Evolutionary conservation across 2,888 invertebrate species (phyloP).

Genomic region (Drosophila fulvimacula): DNA sequence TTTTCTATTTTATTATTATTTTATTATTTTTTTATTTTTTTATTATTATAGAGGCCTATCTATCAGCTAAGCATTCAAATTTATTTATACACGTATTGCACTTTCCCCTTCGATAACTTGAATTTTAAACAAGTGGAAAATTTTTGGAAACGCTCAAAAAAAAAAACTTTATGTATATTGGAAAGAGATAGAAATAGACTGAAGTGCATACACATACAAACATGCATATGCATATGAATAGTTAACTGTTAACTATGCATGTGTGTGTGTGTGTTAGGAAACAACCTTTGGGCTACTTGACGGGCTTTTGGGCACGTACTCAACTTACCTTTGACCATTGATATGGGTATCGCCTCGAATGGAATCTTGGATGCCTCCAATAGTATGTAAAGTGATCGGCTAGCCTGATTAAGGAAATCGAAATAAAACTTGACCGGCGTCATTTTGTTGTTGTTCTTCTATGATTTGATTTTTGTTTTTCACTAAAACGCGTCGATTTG

Average conservation of each 20-base stretch:
- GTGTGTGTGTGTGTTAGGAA: conserved; percentile 1
- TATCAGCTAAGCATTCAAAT: conserved; percentile 1
- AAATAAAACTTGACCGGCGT: conserved; percentile 88
- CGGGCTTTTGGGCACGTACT: conserved; percentile 54
- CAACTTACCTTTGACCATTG: conserved; percentile 88
- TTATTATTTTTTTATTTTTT: background rate
- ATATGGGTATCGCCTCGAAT: conserved; percentile 88
- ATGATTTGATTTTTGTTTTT: conserved; percentile 5
- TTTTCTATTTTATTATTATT: background rate
- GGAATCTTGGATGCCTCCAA: conserved; percentile 88
- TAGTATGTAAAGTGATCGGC: conserved; percentile 90
- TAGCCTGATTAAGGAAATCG: conserved; percentile 91
- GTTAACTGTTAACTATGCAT: background rate
- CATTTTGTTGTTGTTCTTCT: conserved; percentile 61
- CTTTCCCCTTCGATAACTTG: conserved; percentile 50
- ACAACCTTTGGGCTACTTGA: conserved; percentile 45
- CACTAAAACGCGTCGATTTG: conserved; percentile 1
- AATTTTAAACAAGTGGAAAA: conserved; percentile 68
- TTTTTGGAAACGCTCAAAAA: conserved; percentile 43
- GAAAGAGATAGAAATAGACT: conserved; percentile 35
- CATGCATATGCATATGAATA: background rate
- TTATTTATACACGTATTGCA: conserved; percentile 28
- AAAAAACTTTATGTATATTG: conserved; percentile 1
- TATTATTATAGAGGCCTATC: background rate
- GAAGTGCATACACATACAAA: conserved; percentile 33